Conservation (phyloP, 2,888 invertebrate genomes). For the Shargacucullia verbasci region DNA sequence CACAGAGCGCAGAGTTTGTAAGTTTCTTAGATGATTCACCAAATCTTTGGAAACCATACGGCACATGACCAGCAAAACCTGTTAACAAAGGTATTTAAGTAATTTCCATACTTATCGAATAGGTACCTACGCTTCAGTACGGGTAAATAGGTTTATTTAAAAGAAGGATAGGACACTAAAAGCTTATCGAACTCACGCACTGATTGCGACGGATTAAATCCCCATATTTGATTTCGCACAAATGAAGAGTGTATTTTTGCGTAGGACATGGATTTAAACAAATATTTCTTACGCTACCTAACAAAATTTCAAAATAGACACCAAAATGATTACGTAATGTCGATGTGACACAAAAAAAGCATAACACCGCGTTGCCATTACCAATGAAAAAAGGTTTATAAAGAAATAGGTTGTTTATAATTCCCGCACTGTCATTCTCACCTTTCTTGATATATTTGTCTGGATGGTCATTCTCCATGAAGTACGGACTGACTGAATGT, state of each 20-base stretch:
- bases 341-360: constrained; percentile 1
- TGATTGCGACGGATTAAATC: constrained; percentile 80
- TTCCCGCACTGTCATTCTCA: constrained; percentile 64
- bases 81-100: constrained; percentile 34
- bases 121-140: neutral
- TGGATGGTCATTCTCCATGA: constrained; percentile 90
- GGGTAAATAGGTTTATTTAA: too few species aligned
- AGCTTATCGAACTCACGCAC: constrained; percentile 71
- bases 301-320: constrained; percentile 19
- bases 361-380: too few species aligned
- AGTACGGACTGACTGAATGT: constrained; percentile 90
- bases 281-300: constrained; percentile 15
- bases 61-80: constrained; percentile 92
- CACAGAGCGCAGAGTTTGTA: constrained; percentile 92
- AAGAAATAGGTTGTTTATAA: neutral
- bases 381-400: constrained; percentile 10
- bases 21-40: constrained; percentile 91
- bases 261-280: constrained; percentile 74
- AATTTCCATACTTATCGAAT: neutral
- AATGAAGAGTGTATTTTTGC: constrained; percentile 79
- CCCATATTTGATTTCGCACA: constrained; percentile 84
- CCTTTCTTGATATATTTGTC: constrained; percentile 91
- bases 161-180: neutral
- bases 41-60: constrained; percentile 90
- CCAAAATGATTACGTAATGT: constrained; percentile 9